Base-by-base conservation (phyloP, 2,888 invertebrate genomes). In the Lepidochrysops patricia region DNA sequence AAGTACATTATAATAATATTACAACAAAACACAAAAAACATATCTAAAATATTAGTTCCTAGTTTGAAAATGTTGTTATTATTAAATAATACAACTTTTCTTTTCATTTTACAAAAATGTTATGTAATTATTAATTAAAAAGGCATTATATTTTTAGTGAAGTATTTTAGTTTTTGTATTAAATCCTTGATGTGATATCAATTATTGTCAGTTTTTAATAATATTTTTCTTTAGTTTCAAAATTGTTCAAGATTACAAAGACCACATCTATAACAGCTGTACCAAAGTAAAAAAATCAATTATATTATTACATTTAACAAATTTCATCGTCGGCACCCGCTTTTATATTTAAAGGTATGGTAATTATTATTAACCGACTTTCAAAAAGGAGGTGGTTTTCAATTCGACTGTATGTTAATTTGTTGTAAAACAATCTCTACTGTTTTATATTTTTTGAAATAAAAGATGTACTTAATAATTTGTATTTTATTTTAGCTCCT, bases 361-460 rank as follows among this genome's bases (percentile, higher is more conserved):
- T 26, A 6, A 26, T 26, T 26, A n/a, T 15, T 27, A 27, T 29
- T 54, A 32, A n/a, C n/a, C n/a, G n/a, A n/a, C n/a, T n/a, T n/a
- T n/a, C n/a, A n/a, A n/a, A n/a, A n/a, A n/a, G n/a, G n/a, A n/a
- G n/a, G n/a, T n/a, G n/a, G n/a, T n/a, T n/a, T n/a, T n/a, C n/a
- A n/a, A n/a, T n/a, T n/a, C n/a, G n/a, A n/a, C n/a, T n/a, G n/a
- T n/a, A n/a, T n/a, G n/a, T n/a, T n/a, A n/a, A n/a, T n/a, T n/a
- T 29, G 9, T 54, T 32, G 32, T 54, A 54, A 32, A 32, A 19
- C 19, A 19, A 68, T 67, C 63, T 63, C 63, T 59, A 62, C 67
- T 68, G 67, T 80, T 78, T 76, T 76, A 73, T 76, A 73, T 59
- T 67, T 73, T 79, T 77, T 75, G 62, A 65, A 85, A 82, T 83